These are phyloP conservation scores for Anas georgica DNA, from an alignment of 2,797 vertebrate species.

Conservation along the genomic window DNA sequence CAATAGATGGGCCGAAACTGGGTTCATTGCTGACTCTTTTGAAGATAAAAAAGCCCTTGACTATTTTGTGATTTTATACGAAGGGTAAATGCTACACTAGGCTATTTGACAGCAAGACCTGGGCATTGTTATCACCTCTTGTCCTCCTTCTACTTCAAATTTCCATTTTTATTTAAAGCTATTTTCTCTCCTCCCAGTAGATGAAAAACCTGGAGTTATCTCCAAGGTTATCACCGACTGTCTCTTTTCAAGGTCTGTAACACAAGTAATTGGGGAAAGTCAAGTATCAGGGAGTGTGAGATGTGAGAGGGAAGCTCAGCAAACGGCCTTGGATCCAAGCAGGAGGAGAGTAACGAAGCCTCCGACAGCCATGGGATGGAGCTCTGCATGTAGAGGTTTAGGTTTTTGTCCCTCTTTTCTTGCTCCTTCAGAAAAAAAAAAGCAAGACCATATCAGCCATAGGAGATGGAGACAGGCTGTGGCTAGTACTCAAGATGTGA, in stretches of 20 bases:
- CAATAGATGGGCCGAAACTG: background rate
- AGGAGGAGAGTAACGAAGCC: background rate
- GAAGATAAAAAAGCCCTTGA: background rate
- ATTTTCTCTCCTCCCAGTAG: conserved; percentile 12
- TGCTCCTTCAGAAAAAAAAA: background rate
- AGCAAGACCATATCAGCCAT: fast-evolving
- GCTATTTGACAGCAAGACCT: conserved; percentile 30
- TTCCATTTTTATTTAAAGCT: conserved; percentile 45
- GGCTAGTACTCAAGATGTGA: background rate
- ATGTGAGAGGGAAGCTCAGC: background rate
- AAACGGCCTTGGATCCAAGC: fast-evolving
- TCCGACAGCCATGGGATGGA: background rate
- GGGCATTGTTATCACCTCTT: conserved; percentile 13
- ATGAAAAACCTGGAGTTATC: conserved; percentile 1
- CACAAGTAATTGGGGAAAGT: background rate
- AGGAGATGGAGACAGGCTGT: background rate
- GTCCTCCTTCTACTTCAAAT: background rate
- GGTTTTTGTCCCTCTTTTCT: background rate
- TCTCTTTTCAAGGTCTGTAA: background rate
- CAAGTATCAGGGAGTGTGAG: background rate
- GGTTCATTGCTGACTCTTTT: background rate
- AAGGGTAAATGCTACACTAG: background rate
- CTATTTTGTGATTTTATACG: background rate
- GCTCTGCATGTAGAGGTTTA: background rate
- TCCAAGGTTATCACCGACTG: background rate